Evolutionary conservation across 1,140 invertebrate genomes (phyloP), one percentile per base, ranked within the genome.

Genomic region (Drosophila nasuta): DNA sequence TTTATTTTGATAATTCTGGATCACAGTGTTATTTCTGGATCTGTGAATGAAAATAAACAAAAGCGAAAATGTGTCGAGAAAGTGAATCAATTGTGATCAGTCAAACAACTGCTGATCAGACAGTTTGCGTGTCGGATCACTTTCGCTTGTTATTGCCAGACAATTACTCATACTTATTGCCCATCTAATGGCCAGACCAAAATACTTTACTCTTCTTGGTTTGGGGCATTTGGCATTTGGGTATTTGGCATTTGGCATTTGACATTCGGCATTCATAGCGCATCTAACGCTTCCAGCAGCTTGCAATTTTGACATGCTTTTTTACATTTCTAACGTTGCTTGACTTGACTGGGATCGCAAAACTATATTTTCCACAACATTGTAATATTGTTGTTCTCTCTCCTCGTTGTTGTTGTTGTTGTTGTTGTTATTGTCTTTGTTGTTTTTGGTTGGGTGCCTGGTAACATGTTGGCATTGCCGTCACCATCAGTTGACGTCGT

Each of bases 261-360:
- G 82, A 63, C 80, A 79, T 79, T 81, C 82, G 76, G 64, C 80
- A 88, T 77, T 87, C 80, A 88, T 77, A 77, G 68, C 63, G 77
- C 72, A 80, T 72, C 83, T 77, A 88, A 82, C 73, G 70, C 51
- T 59, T 45, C 70, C 57, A 63, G 69, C 64, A 83, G 77, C 63
- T 86, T 77, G 70, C 41, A 79, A 74, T 89, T 85, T 58, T 89
- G 85, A 89, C 85, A 89, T 85, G 85, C 85, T 79, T 81, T 81
- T 89, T 89, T 81, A 85, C 85, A 89, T 89, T 81, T 81, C 70
- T 58, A 78, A 64, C 75, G 74, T 73, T 60, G 46, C 58, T 63
- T 41, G 7, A 46, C 51, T 67, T 43, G 28, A 59, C 80, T 60
- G 63, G 58, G 60, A 72, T 76, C 73, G 52, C 54, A 38, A 59